Conservation (phyloP, 2,113 vertebrate species). For the Mormoops blainvillei region DNA sequence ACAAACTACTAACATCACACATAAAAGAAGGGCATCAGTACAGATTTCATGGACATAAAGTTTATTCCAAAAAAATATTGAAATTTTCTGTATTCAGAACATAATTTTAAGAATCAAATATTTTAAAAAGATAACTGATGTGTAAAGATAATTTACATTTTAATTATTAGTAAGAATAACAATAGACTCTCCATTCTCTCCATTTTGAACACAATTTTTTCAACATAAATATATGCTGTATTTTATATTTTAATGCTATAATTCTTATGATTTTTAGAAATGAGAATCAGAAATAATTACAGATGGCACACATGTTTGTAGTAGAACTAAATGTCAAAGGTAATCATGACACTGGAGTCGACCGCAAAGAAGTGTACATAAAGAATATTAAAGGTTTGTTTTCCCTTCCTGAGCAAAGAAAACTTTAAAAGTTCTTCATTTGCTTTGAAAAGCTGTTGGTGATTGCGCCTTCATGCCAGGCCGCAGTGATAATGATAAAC, state of each 20-base stretch:
- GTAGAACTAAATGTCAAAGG: not conserved
- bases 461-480: not conserved
- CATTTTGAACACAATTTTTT: not conserved
- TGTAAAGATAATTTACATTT: not conserved
- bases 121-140: not conserved
- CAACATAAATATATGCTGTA: not conserved
- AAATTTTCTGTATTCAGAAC: too few species aligned
- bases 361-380: not conserved
- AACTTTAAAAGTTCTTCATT: constrained; percentile 25
- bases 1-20: too few species aligned
- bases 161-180: not conserved
- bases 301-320: not conserved
- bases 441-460: not conserved
- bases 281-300: not conserved
- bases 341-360: not conserved
- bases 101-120: too few species aligned
- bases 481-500: constrained; percentile 61
- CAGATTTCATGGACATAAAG: too few species aligned
- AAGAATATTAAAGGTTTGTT: constrained; percentile 24
- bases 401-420: not conserved
- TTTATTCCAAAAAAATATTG: too few species aligned
- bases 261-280: not conserved
- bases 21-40: too few species aligned
- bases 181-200: not conserved
- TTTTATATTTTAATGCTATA: not conserved